Conservation (phyloP, 1,140 invertebrate species). For the Acyrthosiphon pisum region DNA sequence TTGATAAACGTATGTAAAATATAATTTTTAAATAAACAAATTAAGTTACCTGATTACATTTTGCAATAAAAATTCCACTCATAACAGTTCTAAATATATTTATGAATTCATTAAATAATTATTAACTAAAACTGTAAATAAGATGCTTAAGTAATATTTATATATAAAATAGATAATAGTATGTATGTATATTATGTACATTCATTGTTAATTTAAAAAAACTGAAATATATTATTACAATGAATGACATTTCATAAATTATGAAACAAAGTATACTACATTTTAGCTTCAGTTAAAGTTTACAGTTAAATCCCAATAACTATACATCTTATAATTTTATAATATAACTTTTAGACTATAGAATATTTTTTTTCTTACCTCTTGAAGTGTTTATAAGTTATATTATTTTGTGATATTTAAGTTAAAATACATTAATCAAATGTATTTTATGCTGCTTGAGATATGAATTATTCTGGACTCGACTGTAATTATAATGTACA, state of each 20-base stretch:
- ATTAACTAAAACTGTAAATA: background rate
- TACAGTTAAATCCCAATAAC: no score
- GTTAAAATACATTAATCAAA: background rate
- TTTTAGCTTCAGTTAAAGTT: background rate
- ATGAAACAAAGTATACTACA: background rate
- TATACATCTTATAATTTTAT: no score
- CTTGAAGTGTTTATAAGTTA: background rate
- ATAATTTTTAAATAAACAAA: no score
- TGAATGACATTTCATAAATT: background rate
- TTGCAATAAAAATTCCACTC: background rate
- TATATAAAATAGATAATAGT: background rate
- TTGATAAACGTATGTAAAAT: background rate
- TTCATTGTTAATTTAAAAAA: background rate
- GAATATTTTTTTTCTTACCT: no score
- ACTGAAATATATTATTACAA: background rate
- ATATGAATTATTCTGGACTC: background rate
- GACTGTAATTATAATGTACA: background rate
- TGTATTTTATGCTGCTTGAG: background rate
- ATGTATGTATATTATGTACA: background rate
- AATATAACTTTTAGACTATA: no score
- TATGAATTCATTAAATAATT: background rate
- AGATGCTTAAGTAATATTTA: background rate
- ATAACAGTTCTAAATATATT: background rate
- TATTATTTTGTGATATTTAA: background rate
- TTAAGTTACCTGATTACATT: background rate